phyloP scores from a whole-genome alignment of 2,797 vertebrate genomes.

The Harpagifer antarcticus region DNA sequence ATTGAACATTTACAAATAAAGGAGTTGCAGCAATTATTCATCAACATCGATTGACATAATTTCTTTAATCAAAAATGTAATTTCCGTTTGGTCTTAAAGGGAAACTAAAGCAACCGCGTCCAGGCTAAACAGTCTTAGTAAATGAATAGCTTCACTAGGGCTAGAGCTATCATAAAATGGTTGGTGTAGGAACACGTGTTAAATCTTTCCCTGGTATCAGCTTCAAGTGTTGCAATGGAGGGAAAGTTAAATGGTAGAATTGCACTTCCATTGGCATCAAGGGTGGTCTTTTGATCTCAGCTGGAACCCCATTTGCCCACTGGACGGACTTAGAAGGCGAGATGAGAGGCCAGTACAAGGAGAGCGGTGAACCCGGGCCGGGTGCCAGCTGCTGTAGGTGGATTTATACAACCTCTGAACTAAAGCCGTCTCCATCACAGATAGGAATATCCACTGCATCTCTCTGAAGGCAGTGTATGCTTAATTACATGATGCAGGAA shows the following conservation, averaged over 20 bases:
- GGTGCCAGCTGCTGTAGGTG: slow-evolving; percentile 39
- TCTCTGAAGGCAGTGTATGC: background rate
- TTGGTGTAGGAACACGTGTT: slow-evolving; percentile 7
- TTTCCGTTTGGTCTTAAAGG: slow-evolving; percentile 37
- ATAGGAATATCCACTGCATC: background rate
- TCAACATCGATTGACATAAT: slow-evolving; percentile 45
- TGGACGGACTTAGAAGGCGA: slow-evolving; percentile 42
- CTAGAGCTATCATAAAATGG: background rate
- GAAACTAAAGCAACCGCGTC: slow-evolving; percentile 1
- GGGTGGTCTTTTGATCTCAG: slow-evolving; percentile 64
- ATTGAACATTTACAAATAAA: slow-evolving; percentile 59
- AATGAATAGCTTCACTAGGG: background rate
- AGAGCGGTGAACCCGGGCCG: slow-evolving; percentile 50
- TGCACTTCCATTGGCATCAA: slow-evolving; percentile 39
- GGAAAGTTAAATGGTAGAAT: slow-evolving; percentile 20
- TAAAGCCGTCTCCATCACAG: background rate
- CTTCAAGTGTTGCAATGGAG: slow-evolving; percentile 28
- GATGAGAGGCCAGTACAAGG: slow-evolving; percentile 38
- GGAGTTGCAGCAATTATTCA: slow-evolving; percentile 31
- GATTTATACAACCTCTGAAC: slow-evolving; percentile 25
- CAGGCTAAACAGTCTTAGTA: background rate
- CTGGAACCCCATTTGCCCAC: slow-evolving; percentile 52
- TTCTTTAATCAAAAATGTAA: slow-evolving; percentile 28
- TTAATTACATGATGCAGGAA: background rate
- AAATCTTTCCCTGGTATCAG: slow-evolving; percentile 13